Evolutionary conservation across 2,888 invertebrate genomes (phyloP).

Genomic region (Girardia tigrina): DNA sequence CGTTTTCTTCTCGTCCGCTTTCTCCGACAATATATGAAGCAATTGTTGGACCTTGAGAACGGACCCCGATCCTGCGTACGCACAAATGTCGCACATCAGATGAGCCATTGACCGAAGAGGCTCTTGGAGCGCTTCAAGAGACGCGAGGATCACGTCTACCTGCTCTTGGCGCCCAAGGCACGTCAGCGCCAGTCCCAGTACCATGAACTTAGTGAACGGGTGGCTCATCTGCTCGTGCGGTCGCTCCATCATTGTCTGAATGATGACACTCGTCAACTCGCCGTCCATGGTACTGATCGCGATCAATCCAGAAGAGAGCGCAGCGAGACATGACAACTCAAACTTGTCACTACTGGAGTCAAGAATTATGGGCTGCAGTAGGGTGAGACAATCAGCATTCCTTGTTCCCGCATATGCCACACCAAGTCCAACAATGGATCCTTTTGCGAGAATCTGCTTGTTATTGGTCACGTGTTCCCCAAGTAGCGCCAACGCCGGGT

Average conservation of each 20-base stretch:
- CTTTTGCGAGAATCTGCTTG: constrained; percentile 65
- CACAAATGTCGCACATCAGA: constrained; percentile 89
- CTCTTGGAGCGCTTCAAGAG: constrained; percentile 76
- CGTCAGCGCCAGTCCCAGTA: constrained; percentile 77
- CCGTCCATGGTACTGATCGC: constrained; percentile 80
- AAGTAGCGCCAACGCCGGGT: constrained; percentile 84
- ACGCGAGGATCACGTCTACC: constrained; percentile 77
- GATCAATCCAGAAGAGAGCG: constrained; percentile 56
- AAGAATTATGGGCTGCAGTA: constrained; percentile 59
- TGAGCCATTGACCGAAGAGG: constrained; percentile 88
- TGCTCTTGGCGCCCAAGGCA: constrained; percentile 78
- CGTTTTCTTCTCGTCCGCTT: constrained; percentile 61
- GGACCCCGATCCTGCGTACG: constrained; percentile 71
- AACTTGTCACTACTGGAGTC: constrained; percentile 39
- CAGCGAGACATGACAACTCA: constrained; percentile 36
- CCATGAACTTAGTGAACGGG: constrained; percentile 72
- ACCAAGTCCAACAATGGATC: constrained; percentile 66
- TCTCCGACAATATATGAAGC: constrained; percentile 91
- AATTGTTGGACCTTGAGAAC: constrained; percentile 94
- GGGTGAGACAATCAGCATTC: constrained; percentile 66
- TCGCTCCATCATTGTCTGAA: constrained; percentile 61
- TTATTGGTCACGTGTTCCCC: constrained; percentile 79
- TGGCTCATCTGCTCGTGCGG: constrained; percentile 59
- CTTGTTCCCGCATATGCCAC: constrained; percentile 92
- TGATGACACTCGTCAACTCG: constrained; percentile 59